Conservation (phyloP, 1,140 invertebrate genomes). For the Rhysida immarginata region DNA sequence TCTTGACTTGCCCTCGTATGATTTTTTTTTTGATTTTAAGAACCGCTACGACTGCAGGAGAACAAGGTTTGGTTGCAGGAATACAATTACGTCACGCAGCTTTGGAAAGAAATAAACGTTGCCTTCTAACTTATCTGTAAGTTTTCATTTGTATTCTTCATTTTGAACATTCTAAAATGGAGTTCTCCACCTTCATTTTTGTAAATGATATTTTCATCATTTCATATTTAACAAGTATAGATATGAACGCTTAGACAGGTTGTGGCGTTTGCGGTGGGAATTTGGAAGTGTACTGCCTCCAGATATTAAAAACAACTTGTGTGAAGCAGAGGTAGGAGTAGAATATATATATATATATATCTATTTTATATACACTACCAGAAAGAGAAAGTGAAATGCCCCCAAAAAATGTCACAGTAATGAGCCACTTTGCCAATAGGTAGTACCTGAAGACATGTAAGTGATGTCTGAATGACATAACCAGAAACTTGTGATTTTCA, state of each 20-base stretch:
- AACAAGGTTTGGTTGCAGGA: constrained; percentile 38
- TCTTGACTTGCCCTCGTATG: too few relatives aligned
- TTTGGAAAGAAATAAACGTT: constrained; percentile 74
- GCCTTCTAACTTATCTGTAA: constrained; percentile 71
- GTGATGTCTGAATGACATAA: too few relatives aligned
- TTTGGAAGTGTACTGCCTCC: constrained; percentile 75
- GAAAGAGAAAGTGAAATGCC: too few relatives aligned
- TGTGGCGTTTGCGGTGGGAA: constrained; percentile 77
- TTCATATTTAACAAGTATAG: too few relatives aligned
- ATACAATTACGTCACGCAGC: constrained; percentile 67
- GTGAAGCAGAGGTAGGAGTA: constrained; percentile 49
- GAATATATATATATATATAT: background rate
- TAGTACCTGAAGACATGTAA: too few relatives aligned
- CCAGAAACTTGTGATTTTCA: too few relatives aligned
- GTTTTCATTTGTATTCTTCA: constrained; percentile 15
- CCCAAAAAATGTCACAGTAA: too few relatives aligned
- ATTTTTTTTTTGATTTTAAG: constrained; percentile 20
- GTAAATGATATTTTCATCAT: too few relatives aligned
- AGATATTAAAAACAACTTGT: constrained; percentile 65
- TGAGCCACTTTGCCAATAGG: too few relatives aligned
- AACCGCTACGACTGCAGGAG: constrained; percentile 34
- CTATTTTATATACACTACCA: constrained; percentile 3
- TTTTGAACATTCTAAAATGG: constrained; percentile 3
- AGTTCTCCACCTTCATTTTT: too few relatives aligned
- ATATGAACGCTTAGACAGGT: constrained; percentile 58